Conservation (phyloP, 2,888 invertebrate species). For the Cristatella mucedo region DNA sequence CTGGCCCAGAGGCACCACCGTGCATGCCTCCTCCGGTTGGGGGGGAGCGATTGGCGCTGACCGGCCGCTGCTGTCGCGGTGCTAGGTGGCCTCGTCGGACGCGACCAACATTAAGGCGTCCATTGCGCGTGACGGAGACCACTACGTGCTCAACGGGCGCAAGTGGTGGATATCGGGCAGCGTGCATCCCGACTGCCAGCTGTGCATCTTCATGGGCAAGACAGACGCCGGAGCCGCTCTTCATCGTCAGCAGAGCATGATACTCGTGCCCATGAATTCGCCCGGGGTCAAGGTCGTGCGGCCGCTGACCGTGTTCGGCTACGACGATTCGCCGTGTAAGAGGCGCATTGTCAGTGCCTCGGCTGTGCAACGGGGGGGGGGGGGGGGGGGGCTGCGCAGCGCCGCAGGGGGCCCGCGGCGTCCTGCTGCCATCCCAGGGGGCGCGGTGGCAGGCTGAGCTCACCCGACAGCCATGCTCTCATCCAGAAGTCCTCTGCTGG, state of each 20-base stretch:
- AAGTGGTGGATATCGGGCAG: conserved; percentile 43
- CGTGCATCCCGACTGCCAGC: conserved; percentile 37
- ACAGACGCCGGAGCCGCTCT: conserved; percentile 25
- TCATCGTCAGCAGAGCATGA: conserved; percentile 40
- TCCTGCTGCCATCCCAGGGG: not conserved
- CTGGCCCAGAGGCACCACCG: no score
- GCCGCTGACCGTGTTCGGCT: conserved; percentile 39
- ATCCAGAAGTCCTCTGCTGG: no score
- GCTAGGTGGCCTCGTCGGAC: conserved; percentile 41
- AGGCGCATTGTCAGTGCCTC: conserved; percentile 1
- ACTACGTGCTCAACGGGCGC: conserved; percentile 39
- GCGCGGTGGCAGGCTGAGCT: no score
- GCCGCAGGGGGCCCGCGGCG: not conserved
- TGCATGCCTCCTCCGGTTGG: no score
- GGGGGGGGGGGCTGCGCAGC: not conserved
- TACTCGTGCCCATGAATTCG: conserved; percentile 41
- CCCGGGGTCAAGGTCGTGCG: conserved; percentile 38
- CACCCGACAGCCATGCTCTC: no score
- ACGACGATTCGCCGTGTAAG: conserved; percentile 38
- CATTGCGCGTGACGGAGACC: conserved; percentile 33
- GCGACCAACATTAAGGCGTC: conserved; percentile 41
- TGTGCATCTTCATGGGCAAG: conserved; percentile 42
- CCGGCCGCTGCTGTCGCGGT: no score
- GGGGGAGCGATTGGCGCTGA: no score
- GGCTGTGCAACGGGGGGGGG: not conserved